phyloP scores from a whole-genome alignment of 2,888 invertebrate genomes.

The Phrixothrix hirtus region DNA sequence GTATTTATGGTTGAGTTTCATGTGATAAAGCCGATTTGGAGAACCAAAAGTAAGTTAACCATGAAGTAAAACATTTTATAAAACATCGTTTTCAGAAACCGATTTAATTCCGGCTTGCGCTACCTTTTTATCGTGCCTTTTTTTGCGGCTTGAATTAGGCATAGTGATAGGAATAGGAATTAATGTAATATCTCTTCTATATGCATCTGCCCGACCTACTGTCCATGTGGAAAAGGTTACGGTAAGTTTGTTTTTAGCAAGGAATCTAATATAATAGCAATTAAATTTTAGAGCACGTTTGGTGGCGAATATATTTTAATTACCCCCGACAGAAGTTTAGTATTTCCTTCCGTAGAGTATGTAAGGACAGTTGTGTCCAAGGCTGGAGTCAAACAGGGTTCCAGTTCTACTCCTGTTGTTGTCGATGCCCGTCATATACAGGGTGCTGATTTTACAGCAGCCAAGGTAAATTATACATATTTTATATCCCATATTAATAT shows the following conservation, averaged over 20 bases:
- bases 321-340: constrained; percentile 65
- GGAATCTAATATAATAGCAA: too few relatives aligned
- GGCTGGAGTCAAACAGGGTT: constrained; percentile 65
- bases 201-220: constrained; percentile 66
- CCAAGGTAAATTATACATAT: constrained; percentile 56
- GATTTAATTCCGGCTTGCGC: constrained; percentile 68
- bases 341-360: constrained; percentile 69
- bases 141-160: constrained; percentile 68
- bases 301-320: constrained; percentile 63
- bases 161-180: constrained; percentile 67
- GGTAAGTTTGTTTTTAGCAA: constrained; percentile 54
- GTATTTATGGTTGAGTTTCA: constrained; percentile 70
- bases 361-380: constrained; percentile 71
- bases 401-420: constrained; percentile 62
- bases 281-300: constrained; percentile 55
- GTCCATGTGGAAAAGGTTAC: constrained; percentile 62
- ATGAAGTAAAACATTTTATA: too few relatives aligned
- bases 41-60: constrained; percentile 66
- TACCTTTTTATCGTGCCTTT: constrained; percentile 68
- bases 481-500: too few relatives aligned
- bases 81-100: too few relatives aligned
- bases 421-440: constrained; percentile 67
- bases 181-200: constrained; percentile 65
- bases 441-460: constrained; percentile 69
- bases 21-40: constrained; percentile 67